A percentile compares a stretch with the other conserved stretches of the same genome.
Evolutionary conservation across 2,113 vertebrate genomes (phyloP).

Genomic region (Thermophis baileyi): DNA sequence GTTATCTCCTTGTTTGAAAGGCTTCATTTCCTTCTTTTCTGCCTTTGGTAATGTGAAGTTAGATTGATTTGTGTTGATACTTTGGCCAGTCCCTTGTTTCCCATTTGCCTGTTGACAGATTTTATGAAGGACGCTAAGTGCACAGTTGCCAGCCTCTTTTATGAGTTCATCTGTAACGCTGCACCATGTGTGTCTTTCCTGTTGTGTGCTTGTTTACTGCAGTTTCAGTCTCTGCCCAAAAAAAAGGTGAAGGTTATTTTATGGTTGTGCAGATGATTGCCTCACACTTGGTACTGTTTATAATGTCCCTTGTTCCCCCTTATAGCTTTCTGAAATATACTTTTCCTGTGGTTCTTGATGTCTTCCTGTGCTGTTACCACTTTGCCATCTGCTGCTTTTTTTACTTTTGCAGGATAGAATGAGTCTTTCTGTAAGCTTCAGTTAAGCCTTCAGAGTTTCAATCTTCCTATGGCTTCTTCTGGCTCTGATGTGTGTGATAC

Average conservation of each 20-base stretch:
- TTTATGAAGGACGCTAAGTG: slow-evolving; percentile 61
- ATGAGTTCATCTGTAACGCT: slow-evolving; percentile 58
- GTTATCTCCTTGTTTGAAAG: slow-evolving; percentile 8
- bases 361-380: slow-evolving; percentile 50
- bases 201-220: slow-evolving; percentile 60
- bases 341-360: slow-evolving; percentile 56
- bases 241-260: slow-evolving; percentile 64
- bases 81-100: slow-evolving; percentile 48
- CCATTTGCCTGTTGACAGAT: slow-evolving; percentile 59
- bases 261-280: slow-evolving; percentile 52
- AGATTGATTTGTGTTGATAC: slow-evolving; percentile 52
- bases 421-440: slow-evolving; percentile 37
- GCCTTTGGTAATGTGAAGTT: neutral
- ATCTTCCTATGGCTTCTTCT: neutral
- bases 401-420: slow-evolving; percentile 18
- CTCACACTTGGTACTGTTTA: slow-evolving; percentile 37
- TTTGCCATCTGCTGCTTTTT: slow-evolving; percentile 64
- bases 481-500: neutral
- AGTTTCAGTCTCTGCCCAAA: slow-evolving; percentile 38
- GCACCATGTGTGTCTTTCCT: slow-evolving; percentile 48
- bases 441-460: slow-evolving; percentile 3
- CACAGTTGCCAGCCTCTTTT: slow-evolving; percentile 64
- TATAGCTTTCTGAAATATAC: slow-evolving; percentile 46
- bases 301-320: slow-evolving; percentile 47
- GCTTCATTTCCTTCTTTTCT: slow-evolving; percentile 5